Conservation (phyloP, 2,113 vertebrate genomes). For the Chauna torquata region DNA sequence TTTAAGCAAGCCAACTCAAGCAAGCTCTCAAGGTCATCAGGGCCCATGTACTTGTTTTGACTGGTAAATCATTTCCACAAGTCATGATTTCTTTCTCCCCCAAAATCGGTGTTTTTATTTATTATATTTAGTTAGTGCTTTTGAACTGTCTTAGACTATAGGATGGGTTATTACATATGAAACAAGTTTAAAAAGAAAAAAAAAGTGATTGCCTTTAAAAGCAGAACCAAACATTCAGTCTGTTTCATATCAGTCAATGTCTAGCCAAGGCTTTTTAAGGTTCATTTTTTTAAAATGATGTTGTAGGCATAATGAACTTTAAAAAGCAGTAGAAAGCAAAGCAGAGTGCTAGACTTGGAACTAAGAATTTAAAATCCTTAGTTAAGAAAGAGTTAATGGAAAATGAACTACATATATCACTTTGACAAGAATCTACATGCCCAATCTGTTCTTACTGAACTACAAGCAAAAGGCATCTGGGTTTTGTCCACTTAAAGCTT, state of each 20-base stretch:
- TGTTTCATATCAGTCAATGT: conserved; percentile 1
- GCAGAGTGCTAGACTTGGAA: conserved; percentile 34
- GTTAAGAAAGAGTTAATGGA: conserved; percentile 74
- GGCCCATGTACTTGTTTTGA: background rate
- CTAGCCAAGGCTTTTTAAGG: conserved; percentile 24
- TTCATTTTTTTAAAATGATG: background rate
- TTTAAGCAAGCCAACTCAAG: conserved; percentile 17
- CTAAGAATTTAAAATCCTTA: conserved; percentile 44
- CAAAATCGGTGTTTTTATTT: background rate
- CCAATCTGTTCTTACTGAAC: conserved; percentile 78
- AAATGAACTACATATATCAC: conserved; percentile 68
- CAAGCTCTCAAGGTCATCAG: conserved; percentile 11
- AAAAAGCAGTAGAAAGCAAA: conserved; percentile 41
- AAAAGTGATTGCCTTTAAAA: conserved; percentile 21
- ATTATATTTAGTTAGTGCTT: background rate
- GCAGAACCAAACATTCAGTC: conserved; percentile 26
- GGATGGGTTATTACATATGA: conserved; percentile 12
- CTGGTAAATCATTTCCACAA: background rate
- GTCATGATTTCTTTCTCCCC: background rate
- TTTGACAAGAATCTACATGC: conserved; percentile 67
- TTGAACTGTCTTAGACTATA: background rate
- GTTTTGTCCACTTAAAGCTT: conserved; percentile 76
- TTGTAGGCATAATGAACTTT: conserved; percentile 34
- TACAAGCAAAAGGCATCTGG: conserved; percentile 72
- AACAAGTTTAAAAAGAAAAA: conserved; percentile 9